Evolutionary conservation across 2,888 invertebrate genomes (phyloP), one percentile per base, ranked within the genome.

Genomic region (Dolichomitus sp.): DNA sequence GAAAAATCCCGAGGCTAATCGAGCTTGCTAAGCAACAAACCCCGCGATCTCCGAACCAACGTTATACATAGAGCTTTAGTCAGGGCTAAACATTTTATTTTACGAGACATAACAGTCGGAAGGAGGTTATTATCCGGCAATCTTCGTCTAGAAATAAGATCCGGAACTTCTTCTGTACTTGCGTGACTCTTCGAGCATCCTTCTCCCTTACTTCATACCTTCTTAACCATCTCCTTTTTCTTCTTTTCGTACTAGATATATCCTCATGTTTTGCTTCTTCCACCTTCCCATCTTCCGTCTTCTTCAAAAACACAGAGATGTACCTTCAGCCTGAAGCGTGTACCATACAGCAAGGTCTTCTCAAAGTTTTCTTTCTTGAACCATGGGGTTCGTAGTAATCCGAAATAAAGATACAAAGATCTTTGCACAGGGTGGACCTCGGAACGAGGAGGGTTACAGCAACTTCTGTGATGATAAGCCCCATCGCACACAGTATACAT

Each of bases 61-160:
- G 30, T 27, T 66, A 68, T 74, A 54, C 50, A 11, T 23, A 27
- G 45, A 33, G 61, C 72, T 66, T 19, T 42, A 30, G 42, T 33
- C 69, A 54, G 68, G 30, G 72, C 4, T 37, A 74, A 81, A 77
- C 74, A 75, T 83, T 85, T 85, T 87, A n/a, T 86, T 87, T 87
- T 86, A 86, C 82, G 83, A 84, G 84, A 83, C 85, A 85, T 85
- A 86, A 84, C 86, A 85, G 83, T 84, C 82, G 84, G 76, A 85
- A 86, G 84, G 81, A 85, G 84, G 84, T 87, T 89, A 89, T 89
- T 88, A 88, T 87, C 87, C 84, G 72, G 83, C 84, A 79, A 87
- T 86, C 85, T 87, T 86, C 83, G 81, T 37, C 68, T 84, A 77
- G 75, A 73, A 48, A 77, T 54, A 59, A 79, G 63, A 81, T 77